A percentile compares a stretch with the other conserved stretches of the same genome.
Evolutionary conservation across 1,140 invertebrate species (phyloP).

Genomic region (Calephelis virginiensis): DNA sequence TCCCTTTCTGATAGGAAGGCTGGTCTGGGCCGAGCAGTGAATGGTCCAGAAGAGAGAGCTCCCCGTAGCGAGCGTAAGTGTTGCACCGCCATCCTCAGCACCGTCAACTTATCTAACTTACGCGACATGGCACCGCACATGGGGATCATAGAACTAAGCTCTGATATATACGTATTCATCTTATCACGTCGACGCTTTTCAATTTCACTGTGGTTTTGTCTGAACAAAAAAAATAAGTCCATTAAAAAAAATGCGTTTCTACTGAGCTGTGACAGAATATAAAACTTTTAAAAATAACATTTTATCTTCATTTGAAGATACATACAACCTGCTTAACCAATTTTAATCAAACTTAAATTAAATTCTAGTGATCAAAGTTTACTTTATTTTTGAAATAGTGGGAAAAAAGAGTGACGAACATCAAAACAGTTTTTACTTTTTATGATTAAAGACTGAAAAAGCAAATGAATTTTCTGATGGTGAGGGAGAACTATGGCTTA

Average conservation of each 20-base stretch:
- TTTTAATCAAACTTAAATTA: too few species aligned
- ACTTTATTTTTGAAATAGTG: too few species aligned
- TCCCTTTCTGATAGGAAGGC: conserved; percentile 94
- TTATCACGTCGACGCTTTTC: conserved; percentile 96
- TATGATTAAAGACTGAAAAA: too few species aligned
- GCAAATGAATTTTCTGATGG: too few species aligned
- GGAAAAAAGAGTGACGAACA: too few species aligned
- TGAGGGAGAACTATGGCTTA: too few species aligned
- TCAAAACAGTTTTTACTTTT: too few species aligned
- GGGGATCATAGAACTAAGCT: conserved; percentile 93
- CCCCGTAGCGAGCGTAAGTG: conserved; percentile 83
- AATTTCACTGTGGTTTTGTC: conserved; percentile 97
- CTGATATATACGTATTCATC: conserved; percentile 97
- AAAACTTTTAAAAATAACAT: too few species aligned
- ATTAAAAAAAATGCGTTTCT: background rate
- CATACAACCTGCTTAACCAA: too few species aligned
- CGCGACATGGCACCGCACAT: conserved; percentile 96
- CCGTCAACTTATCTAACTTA: conserved; percentile 96
- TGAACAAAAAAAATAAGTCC: conserved; percentile 49
- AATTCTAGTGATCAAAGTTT: too few species aligned
- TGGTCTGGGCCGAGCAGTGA: conserved; percentile 82
- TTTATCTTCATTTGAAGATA: too few species aligned
- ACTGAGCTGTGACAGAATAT: too few species aligned
- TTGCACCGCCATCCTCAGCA: conserved; percentile 95
- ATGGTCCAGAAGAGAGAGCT: conserved; percentile 51